Evolutionary conservation across 1,140 invertebrate genomes (phyloP).

Genomic region (Drosophila ohnishii): DNA sequence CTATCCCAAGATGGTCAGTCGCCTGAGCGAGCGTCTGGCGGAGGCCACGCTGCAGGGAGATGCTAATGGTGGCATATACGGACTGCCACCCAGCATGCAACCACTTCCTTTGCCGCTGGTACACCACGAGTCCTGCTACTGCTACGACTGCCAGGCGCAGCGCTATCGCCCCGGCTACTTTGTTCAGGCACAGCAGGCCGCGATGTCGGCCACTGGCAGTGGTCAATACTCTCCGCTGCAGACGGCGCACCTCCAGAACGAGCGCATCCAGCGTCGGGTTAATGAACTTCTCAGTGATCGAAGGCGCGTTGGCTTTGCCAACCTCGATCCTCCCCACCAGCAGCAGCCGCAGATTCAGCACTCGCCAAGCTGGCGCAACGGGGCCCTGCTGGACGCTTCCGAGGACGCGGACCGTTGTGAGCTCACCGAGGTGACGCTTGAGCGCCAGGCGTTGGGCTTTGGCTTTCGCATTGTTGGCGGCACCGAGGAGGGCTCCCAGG

Average conservation of each 20-base stretch:
- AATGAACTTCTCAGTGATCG: slow-evolving; percentile 78
- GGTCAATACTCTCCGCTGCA: slow-evolving; percentile 74
- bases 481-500: slow-evolving; percentile 97
- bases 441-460: slow-evolving; percentile 94
- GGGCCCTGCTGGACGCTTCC: slow-evolving; percentile 70
- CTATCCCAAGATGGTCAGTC: slow-evolving; percentile 79
- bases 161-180: slow-evolving; percentile 71
- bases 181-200: slow-evolving; percentile 42
- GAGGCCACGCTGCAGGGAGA: slow-evolving; percentile 65
- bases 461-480: slow-evolving; percentile 99
- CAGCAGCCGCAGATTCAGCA: slow-evolving; percentile 55
- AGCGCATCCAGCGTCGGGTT: slow-evolving; percentile 76
- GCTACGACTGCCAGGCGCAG: slow-evolving; percentile 80
- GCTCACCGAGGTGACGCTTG: slow-evolving; percentile 91
- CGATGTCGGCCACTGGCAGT: slow-evolving; percentile 2
- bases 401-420: slow-evolving; percentile 85
- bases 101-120: slow-evolving; percentile 58
- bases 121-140: slow-evolving; percentile 80
- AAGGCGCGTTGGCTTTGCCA: slow-evolving; percentile 74
- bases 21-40: slow-evolving; percentile 73
- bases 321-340: slow-evolving; percentile 65
- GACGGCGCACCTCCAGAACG: slow-evolving; percentile 78
- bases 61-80: slow-evolving; percentile 61
- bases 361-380: slow-evolving; percentile 68
- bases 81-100: slow-evolving; percentile 72